These are phyloP conservation scores for Melanotaenia boesemani DNA, from an alignment of 2,797 vertebrate species.

Conservation along the genomic window DNA sequence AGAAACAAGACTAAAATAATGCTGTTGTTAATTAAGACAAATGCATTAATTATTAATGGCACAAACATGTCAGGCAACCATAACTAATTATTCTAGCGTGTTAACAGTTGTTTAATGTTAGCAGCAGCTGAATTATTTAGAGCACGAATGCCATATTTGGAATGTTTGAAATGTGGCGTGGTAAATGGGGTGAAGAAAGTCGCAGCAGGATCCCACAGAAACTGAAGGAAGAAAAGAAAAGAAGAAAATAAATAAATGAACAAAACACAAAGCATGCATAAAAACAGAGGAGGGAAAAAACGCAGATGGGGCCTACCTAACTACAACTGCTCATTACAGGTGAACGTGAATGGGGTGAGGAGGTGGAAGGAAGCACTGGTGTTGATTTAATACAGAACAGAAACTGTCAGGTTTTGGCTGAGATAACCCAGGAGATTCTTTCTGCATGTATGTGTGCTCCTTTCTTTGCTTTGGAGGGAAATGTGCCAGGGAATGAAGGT, in stretches of 20 bases:
- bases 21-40: conserved; percentile 99
- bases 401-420: conserved; percentile 62
- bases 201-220: conserved; percentile 56
- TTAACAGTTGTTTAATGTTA: conserved; percentile 99
- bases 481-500: conserved; percentile 70
- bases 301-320: conserved; percentile 60
- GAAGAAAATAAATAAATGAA: not conserved
- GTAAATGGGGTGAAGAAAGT: conserved; percentile 75
- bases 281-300: conserved; percentile 2
- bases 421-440: conserved; percentile 36
- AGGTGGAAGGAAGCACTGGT: conserved; percentile 44
- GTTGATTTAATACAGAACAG: conserved; percentile 67
- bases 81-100: conserved; percentile 99
- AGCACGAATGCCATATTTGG: conserved; percentile 90
- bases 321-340: conserved; percentile 76
- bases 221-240: conserved; percentile 55
- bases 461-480: conserved; percentile 49
- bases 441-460: conserved; percentile 14
- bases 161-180: conserved; percentile 89
- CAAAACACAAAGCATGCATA: not conserved
- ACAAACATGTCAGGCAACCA: conserved; percentile 99
- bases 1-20: conserved; percentile 93
- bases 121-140: conserved; percentile 99
- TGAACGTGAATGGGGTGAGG: conserved; percentile 47
- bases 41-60: conserved; percentile 99